Evolutionary conservation across 2,113 vertebrate species (phyloP).

Genomic region (Cyanoramphus novaezelandiae): DNA sequence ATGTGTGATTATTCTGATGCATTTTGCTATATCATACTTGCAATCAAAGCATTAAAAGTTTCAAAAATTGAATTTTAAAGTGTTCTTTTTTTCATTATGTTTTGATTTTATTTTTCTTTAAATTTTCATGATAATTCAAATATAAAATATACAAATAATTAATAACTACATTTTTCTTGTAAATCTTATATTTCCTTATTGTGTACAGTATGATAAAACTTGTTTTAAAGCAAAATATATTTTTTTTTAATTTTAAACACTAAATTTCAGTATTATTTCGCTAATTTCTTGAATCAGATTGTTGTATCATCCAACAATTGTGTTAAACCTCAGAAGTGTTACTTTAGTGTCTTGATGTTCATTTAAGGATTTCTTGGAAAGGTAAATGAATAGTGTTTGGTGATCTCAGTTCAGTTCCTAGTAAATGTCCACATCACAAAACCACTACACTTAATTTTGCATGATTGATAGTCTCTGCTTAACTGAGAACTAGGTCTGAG

Average conservation of each 20-base stretch:
- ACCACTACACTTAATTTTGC: conserved; percentile 74
- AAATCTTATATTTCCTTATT: background rate
- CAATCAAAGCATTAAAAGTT: background rate
- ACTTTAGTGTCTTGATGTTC: background rate
- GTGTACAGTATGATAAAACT: background rate
- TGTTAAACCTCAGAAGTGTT: background rate
- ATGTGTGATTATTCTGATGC: background rate
- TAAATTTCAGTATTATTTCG: background rate
- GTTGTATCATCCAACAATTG: background rate
- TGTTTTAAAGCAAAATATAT: background rate
- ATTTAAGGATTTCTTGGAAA: conserved; percentile 41
- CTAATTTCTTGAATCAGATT: background rate
- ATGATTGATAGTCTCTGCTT: conserved; percentile 79
- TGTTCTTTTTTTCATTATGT: background rate
- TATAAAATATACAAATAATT: background rate
- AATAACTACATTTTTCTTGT: background rate
- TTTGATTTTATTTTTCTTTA: background rate
- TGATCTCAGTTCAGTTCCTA: conserved; percentile 65
- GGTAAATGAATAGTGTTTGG: conserved; percentile 62
- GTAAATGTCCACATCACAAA: conserved; percentile 84
- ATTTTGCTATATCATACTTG: background rate
- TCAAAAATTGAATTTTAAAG: fast-evolving
- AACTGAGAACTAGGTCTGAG: conserved; percentile 68
- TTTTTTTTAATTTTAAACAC: background rate
- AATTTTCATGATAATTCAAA: background rate